Evolutionary conservation across 2,888 invertebrate genomes (phyloP).

Genomic region (Steinernema scapterisci): DNA sequence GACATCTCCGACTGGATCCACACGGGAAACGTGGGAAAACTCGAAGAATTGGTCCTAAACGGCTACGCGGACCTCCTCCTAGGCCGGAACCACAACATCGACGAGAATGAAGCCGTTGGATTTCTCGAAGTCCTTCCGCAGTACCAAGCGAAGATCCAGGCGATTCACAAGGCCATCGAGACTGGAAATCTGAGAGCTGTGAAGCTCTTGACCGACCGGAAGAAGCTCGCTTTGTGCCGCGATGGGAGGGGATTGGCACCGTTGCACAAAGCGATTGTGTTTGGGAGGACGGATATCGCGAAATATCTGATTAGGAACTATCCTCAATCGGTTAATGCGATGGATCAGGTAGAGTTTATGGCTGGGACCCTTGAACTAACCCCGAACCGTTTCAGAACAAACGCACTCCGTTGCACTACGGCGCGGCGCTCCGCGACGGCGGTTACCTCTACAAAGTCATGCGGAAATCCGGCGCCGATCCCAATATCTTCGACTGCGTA

Average conservation of each 20-base stretch:
- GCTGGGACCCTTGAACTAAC: background rate
- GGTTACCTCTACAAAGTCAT: conserved; percentile 74
- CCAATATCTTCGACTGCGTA: conserved; percentile 73
- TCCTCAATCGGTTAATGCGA: conserved; percentile 68
- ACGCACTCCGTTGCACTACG: conserved; percentile 76
- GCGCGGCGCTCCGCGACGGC: conserved; percentile 74
- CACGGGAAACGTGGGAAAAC: conserved; percentile 83
- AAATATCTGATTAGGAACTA: conserved; percentile 74
- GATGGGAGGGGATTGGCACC: conserved; percentile 66
- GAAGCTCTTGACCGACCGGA: conserved; percentile 70
- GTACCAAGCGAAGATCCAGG: conserved; percentile 72
- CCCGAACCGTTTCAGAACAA: conserved; percentile 72
- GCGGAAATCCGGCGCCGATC: conserved; percentile 75
- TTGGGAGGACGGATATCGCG: conserved; percentile 81
- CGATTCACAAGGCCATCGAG: conserved; percentile 68
- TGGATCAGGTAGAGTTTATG: conserved; percentile 66
- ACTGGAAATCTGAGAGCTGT: conserved; percentile 71
- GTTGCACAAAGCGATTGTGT: conserved; percentile 69
- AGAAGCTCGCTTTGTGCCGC: conserved; percentile 70
- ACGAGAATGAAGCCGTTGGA: conserved; percentile 72
- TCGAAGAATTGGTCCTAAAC: conserved; percentile 84
- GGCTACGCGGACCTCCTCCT: conserved; percentile 83
- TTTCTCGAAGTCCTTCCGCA: conserved; percentile 87
- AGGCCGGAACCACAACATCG: conserved; percentile 74
- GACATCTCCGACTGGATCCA: conserved; percentile 69